Conservation (phyloP, 2,797 vertebrate genomes). For the Varecia variegata region DNA sequence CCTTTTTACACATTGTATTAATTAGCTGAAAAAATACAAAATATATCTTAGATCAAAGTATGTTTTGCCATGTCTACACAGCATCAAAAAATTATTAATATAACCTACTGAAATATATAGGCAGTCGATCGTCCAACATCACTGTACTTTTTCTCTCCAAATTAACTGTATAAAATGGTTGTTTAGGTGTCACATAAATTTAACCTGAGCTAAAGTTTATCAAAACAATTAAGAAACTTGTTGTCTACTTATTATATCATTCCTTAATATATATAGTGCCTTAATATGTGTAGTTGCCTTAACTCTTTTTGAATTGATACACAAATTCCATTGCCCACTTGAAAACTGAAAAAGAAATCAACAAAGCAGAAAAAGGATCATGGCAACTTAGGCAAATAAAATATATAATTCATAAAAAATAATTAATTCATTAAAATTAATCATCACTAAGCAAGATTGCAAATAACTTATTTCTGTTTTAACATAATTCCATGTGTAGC, state of each 20-base stretch:
- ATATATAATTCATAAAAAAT: not conserved
- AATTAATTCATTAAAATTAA: not conserved
- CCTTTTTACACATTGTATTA: not conserved
- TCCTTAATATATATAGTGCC: not conserved
- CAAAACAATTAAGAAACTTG: not conserved
- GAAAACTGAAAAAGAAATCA: constrained; percentile 29
- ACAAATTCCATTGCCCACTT: not conserved
- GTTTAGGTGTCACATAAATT: not conserved
- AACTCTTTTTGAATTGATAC: not conserved
- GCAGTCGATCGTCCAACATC: not conserved
- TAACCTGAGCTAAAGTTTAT: not conserved
- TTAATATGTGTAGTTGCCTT: not conserved
- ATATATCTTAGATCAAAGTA: not conserved
- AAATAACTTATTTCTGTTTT: constrained; percentile 41
- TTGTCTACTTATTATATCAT: not conserved
- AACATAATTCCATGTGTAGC: not conserved
- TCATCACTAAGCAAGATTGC: not conserved
- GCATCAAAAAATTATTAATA: not conserved
- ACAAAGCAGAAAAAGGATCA: not conserved
- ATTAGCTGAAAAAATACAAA: constrained; percentile 6
- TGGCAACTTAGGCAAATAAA: not conserved
- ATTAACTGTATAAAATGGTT: not conserved
- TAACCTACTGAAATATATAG: not conserved
- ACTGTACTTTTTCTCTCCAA: not conserved
- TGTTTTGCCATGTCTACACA: not conserved